phyloP scores from a whole-genome alignment of 2,113 vertebrate genomes.

The Strix aluco region DNA sequence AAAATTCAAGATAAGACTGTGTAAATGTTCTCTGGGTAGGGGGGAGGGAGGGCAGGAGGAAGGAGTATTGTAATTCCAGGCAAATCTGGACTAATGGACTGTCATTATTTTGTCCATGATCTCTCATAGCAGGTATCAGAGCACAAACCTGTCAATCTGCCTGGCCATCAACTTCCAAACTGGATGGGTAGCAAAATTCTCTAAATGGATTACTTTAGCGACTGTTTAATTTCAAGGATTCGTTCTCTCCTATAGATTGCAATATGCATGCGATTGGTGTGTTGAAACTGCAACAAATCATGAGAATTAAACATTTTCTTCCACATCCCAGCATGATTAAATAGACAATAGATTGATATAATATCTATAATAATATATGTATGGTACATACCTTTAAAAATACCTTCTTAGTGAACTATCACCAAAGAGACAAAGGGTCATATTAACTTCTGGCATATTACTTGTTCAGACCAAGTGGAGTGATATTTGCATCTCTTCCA shows the following conservation, averaged over 20 bases:
- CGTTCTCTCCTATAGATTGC: background rate
- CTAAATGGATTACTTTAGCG: background rate
- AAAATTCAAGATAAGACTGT: background rate
- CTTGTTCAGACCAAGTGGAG: background rate
- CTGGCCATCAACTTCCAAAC: background rate
- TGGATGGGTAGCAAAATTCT: background rate
- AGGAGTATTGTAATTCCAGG: background rate
- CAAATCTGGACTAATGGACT: background rate
- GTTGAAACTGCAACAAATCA: background rate
- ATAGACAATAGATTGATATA: background rate
- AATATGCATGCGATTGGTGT: background rate
- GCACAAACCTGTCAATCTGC: background rate
- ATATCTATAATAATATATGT: background rate
- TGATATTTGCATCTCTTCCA: constrained; percentile 3
- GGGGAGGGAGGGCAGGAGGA: background rate
- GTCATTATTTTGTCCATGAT: background rate
- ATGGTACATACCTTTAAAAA: background rate
- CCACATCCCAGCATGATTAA: background rate
- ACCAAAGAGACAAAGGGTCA: background rate
- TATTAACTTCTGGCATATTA: background rate
- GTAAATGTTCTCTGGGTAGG: background rate
- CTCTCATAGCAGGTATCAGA: background rate
- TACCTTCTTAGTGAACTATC: background rate
- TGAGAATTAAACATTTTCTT: background rate
- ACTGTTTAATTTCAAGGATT: background rate